phyloP scores from a whole-genome alignment of 2,797 vertebrate species.

The Acanthurus leucopareius region DNA sequence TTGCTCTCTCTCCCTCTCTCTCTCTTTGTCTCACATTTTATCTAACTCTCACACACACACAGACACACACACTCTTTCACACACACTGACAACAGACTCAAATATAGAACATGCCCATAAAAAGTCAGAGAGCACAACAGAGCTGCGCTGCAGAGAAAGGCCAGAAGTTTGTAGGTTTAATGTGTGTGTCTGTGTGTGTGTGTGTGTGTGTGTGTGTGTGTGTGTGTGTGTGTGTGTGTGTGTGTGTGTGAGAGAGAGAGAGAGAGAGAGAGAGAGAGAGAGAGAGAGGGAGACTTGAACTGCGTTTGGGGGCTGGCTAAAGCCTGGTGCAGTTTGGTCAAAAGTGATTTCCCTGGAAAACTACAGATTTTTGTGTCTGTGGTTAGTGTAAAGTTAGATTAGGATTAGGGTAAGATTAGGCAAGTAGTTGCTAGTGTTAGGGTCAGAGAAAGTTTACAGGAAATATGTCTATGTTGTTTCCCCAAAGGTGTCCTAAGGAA shows the following conservation, averaged over 20 bases:
- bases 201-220: constrained; percentile 38
- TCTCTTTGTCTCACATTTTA: constrained; percentile 28
- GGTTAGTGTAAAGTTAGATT: too few species aligned
- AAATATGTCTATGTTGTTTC: too few species aligned
- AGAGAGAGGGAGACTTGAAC: too few species aligned
- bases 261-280: too few species aligned
- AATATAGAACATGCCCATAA: constrained; percentile 99
- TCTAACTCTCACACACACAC: constrained; percentile 70
- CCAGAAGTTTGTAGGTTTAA: constrained; percentile 65
- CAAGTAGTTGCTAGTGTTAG: too few species aligned
- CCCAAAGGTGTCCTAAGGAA: too few species aligned
- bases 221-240: constrained; percentile 31
- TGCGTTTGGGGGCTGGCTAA: too few species aligned
- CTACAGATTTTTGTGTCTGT: too few species aligned
- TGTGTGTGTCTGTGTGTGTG: constrained; percentile 41
- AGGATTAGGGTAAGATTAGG: too few species aligned
- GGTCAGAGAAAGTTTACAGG: too few species aligned
- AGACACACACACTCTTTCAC: constrained; percentile 73
- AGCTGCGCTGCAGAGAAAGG: constrained; percentile 71
- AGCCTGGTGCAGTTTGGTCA: too few species aligned
- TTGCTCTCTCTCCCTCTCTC: constrained; percentile 23
- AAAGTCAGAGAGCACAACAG: constrained; percentile 93
- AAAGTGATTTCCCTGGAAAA: too few species aligned
- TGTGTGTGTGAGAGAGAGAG: constrained; percentile 12
- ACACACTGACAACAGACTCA: constrained; percentile 87